Evolutionary conservation across 1,140 invertebrate species (phyloP).

Genomic region (Drosophila mayri): DNA sequence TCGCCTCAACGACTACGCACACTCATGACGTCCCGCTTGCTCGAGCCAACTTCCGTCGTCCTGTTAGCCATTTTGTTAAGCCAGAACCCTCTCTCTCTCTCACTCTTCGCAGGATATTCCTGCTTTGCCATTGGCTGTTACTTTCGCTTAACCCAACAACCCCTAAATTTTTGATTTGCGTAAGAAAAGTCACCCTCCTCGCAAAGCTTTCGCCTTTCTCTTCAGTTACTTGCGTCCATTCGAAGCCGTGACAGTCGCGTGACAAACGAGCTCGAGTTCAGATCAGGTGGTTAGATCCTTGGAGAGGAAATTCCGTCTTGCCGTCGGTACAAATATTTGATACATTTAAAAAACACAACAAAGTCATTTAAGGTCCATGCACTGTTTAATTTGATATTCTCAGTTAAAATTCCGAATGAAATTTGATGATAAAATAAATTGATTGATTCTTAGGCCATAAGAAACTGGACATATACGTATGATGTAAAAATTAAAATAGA

Average conservation of each 20-base stretch:
- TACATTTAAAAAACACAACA: neutral
- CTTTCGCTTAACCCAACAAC: neutral
- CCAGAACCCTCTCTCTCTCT: slow-evolving; percentile 2
- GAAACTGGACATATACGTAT: neutral
- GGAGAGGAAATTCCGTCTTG: neutral
- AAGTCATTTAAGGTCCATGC: neutral
- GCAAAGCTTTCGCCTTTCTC: slow-evolving; percentile 1
- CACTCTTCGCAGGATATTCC: slow-evolving; percentile 15
- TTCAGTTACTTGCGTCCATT: neutral
- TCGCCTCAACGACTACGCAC: slow-evolving; percentile 5
- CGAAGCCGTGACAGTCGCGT: slow-evolving; percentile 14
- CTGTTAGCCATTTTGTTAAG: slow-evolving; percentile 72
- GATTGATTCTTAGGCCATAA: slow-evolving; percentile 1
- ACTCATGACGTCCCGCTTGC: slow-evolving; percentile 43
- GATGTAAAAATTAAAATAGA: slow-evolving; percentile 9
- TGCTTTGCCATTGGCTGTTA: slow-evolving; percentile 44
- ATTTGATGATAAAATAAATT: slow-evolving; percentile 1
- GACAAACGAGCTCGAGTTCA: neutral
- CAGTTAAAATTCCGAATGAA: slow-evolving; percentile 1
- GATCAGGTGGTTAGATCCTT: slow-evolving; percentile 2
- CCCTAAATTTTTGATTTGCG: neutral
- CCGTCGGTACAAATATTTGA: slow-evolving; percentile 11
- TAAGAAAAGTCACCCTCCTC: slow-evolving; percentile 23
- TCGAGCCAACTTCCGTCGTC: slow-evolving; percentile 36
- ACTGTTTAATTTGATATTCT: neutral